Percentiles rank a stretch among this genome's conserved stretches.
phyloP scores from a whole-genome alignment of 35 echinoderm and acorn worm genomes.

The Hemicentrotus pulcherrimus region DNA sequence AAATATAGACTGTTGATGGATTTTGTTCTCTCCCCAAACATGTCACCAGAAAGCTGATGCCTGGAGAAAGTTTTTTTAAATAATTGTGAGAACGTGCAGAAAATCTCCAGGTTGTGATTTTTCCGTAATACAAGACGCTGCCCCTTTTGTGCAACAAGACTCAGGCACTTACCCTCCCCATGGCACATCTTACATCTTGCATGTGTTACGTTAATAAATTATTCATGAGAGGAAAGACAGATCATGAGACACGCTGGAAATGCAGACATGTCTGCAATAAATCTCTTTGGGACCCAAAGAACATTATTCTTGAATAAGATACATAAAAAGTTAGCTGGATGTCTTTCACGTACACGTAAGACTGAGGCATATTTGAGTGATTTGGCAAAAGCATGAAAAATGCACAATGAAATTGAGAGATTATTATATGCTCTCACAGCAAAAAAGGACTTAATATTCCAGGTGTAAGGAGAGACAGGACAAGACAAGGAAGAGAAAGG shows the following conservation, averaged over 20 bases:
- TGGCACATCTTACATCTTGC: neutral
- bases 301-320: neutral
- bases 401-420: neutral
- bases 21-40: neutral
- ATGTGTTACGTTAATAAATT: neutral
- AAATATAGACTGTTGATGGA: neutral
- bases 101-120: neutral
- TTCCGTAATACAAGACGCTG: neutral
- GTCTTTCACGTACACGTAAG: neutral
- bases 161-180: neutral
- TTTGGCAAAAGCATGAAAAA: neutral
- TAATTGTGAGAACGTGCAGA: neutral
- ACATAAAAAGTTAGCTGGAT: neutral
- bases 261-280: neutral
- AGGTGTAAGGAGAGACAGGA: neutral
- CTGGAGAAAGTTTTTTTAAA: neutral
- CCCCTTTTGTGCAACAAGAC: neutral
- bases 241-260: neutral
- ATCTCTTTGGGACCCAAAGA: neutral
- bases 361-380: no score
- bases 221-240: neutral
- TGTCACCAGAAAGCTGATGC: neutral
- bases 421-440: no score
- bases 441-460: neutral
- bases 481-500: neutral